Percentiles rank a stretch among this genome's conserved stretches.
Evolutionary conservation across 1,140 invertebrate species (phyloP).

Genomic region (Bombyx mori): ASM3026992v2 NC_085124.1:8428001-8428500

Average conservation of each 20-base stretch:
- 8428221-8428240: constrained; percentile 62
- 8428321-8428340: constrained; percentile 64
- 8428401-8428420: constrained; percentile 56
- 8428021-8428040: too few species aligned
- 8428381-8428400: constrained; percentile 64
- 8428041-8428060: too few species aligned
- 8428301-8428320: constrained; percentile 71
- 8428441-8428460: constrained; percentile 28
- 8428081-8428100: too few species aligned
- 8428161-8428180: too few species aligned
- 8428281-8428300: constrained; percentile 71
- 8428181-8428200: constrained; percentile 44
- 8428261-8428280: constrained; percentile 71
- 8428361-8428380: constrained; percentile 69
- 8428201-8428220: constrained; percentile 60
- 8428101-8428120: too few species aligned
- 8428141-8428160: too few species aligned
- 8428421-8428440: constrained; percentile 48
- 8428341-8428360: constrained; percentile 69
- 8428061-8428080: too few species aligned
- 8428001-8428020: too few species aligned
- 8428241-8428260: constrained; percentile 64
- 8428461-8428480: constrained; percentile 24
- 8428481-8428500: constrained; percentile 10
- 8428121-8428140: too few species aligned